These are phyloP conservation scores for Campylorhamphus procurvoides DNA, from an alignment of 2,113 vertebrate genomes.

Conservation along the genomic window DNA sequence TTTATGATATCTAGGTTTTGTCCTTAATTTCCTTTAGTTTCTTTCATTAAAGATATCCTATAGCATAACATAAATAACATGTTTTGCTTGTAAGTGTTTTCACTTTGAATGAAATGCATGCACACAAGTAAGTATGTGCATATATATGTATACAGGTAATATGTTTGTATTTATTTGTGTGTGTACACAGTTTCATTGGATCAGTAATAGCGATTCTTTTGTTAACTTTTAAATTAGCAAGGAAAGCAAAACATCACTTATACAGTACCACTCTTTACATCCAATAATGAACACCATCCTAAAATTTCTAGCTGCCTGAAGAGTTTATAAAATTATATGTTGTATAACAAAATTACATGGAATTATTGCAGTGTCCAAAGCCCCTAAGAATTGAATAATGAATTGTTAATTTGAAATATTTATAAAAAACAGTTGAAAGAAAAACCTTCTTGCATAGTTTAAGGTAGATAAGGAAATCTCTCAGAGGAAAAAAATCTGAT, in stretches of 20 bases:
- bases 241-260: neutral
- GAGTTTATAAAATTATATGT: neutral
- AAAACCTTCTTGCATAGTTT: neutral
- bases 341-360: neutral
- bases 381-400: neutral
- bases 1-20: neutral
- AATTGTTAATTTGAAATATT: constrained; percentile 21
- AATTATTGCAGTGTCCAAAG: neutral
- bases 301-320: neutral
- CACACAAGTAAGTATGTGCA: neutral
- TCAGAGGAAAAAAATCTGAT: constrained; percentile 22
- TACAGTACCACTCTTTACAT: neutral
- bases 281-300: neutral
- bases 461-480: constrained; percentile 22
- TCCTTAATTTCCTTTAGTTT: neutral
- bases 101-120: neutral
- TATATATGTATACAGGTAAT: neutral
- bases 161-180: neutral
- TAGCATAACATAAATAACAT: neutral
- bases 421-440: neutral
- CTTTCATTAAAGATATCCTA: neutral
- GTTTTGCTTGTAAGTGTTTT: neutral
- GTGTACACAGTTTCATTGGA: neutral
- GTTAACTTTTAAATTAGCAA: neutral
- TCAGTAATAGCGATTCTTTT: neutral